Evolutionary conservation across 2,113 vertebrate genomes (phyloP).

Genomic region (Xenus cinereus): DNA sequence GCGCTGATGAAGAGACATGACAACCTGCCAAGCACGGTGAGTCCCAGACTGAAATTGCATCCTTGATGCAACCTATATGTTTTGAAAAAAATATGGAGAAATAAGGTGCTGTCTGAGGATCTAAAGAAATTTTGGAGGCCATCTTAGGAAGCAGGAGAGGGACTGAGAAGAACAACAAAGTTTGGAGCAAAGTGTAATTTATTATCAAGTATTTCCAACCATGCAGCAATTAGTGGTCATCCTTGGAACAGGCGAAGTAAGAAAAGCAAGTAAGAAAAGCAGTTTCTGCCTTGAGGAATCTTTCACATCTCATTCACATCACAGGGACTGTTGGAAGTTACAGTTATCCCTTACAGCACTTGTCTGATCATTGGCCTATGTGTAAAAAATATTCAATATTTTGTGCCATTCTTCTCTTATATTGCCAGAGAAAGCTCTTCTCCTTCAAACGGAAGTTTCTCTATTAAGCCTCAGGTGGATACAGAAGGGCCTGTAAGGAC

Average conservation of each 20-base stretch:
- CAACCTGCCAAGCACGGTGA: background rate
- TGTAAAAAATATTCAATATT: background rate
- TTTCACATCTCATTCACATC: conserved; percentile 3
- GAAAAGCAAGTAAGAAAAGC: background rate
- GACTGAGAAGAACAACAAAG: background rate
- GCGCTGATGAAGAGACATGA: background rate
- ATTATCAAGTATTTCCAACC: background rate
- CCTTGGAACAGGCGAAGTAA: background rate
- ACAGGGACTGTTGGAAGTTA: background rate
- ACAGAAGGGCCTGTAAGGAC: background rate
- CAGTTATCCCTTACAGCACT: background rate
- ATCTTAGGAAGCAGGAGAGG: background rate
- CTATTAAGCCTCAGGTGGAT: background rate
- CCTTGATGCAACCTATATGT: background rate
- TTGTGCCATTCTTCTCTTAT: background rate
- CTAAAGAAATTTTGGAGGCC: background rate
- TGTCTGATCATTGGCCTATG: background rate
- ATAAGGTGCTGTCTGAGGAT: background rate
- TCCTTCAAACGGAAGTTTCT: background rate
- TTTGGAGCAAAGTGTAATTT: background rate
- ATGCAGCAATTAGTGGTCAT: conserved; percentile 11
- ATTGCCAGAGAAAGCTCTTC: background rate
- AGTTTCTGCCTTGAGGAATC: conserved; percentile 9
- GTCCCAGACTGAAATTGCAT: background rate
- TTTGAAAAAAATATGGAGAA: background rate